Conservation (phyloP, 2,113 vertebrate species). For the Dolichotis patagonum region DNA sequence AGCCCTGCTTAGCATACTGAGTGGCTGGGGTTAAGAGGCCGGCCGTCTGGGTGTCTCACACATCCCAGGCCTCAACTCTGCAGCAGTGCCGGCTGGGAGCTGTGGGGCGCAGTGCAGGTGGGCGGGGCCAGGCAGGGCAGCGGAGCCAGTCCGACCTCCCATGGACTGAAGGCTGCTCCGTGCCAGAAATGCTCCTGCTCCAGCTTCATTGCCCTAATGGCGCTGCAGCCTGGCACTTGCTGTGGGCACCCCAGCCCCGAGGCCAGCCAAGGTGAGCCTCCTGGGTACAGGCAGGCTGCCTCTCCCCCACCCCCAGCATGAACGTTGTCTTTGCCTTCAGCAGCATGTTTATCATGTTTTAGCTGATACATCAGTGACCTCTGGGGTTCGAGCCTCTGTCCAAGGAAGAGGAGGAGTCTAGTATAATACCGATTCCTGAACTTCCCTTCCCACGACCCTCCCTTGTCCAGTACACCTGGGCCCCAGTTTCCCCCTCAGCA, state of each 20-base stretch:
- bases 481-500: background rate
- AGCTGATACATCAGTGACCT: background rate
- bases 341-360: background rate
- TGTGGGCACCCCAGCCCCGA: background rate
- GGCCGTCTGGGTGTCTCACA: background rate
- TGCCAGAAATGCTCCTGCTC: constrained; percentile 64
- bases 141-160: background rate
- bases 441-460: background rate
- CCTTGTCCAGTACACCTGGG: background rate
- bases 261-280: constrained; percentile 42
- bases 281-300: background rate
- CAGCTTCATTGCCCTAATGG: constrained; percentile 78
- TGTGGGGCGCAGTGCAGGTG: background rate
- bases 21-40: constrained; percentile 65
- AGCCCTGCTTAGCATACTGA: constrained; percentile 66
- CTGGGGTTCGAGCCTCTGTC: background rate
- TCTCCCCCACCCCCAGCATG: background rate
- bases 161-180: constrained; percentile 3
- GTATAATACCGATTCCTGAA: background rate
- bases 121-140: background rate
- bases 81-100: background rate
- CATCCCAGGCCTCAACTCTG: background rate
- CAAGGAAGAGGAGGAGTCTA: background rate
- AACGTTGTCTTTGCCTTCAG: background rate
- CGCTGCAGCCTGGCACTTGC: constrained; percentile 40